A percentile compares a stretch with the other conserved stretches of the same genome.
Evolutionary conservation across 2,113 vertebrate genomes (phyloP).

Genomic region (Rhea pennata): DNA sequence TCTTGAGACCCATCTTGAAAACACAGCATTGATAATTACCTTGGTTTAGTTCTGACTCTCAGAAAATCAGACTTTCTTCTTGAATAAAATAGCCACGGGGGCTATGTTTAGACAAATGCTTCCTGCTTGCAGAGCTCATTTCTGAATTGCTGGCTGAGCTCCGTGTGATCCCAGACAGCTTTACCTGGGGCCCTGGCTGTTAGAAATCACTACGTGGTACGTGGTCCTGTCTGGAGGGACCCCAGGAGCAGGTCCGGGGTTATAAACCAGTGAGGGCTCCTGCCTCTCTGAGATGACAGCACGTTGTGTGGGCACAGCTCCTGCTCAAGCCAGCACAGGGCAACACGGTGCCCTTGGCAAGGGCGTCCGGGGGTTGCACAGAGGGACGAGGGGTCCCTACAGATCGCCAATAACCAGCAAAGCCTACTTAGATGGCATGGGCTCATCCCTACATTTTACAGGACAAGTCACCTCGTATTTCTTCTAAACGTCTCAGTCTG

Average conservation of each 20-base stretch:
- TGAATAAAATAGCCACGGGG: rapidly evolving
- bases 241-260: background rate
- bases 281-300: background rate
- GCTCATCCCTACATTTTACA: background rate
- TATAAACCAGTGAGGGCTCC: background rate
- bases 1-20: background rate
- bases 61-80: background rate
- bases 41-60: background rate
- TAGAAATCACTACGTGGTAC: no score
- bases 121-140: background rate
- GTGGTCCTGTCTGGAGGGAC: background rate
- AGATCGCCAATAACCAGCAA: background rate
- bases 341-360: background rate
- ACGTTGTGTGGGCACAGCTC: background rate
- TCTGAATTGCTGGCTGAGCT: rapidly evolving
- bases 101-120: background rate
- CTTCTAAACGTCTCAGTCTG: background rate
- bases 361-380: background rate
- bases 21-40: background rate
- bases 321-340: background rate
- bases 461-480: background rate
- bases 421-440: background rate
- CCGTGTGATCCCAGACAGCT: background rate
- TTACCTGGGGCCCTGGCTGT: background rate
- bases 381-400: background rate